phyloP scores from a whole-genome alignment of 1,140 invertebrate species.

The Cyclargus thomasi region DNA sequence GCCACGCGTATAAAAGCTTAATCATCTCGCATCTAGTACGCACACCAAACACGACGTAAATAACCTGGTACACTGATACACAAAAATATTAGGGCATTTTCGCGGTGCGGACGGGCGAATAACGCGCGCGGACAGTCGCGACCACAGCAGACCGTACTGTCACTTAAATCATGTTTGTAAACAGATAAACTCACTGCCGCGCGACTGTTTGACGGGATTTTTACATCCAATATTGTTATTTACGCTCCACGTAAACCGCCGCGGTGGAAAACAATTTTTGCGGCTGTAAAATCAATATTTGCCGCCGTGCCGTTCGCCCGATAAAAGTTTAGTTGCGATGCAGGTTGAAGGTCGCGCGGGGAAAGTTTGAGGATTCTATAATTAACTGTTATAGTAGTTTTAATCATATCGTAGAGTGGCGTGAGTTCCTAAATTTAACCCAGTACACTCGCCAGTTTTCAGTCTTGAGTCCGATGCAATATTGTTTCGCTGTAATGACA shows the following conservation, averaged over 20 bases:
- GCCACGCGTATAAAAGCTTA: too few species aligned
- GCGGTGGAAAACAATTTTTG: background rate
- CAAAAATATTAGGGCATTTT: too few species aligned
- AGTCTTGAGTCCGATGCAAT: too few species aligned
- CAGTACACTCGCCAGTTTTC: too few species aligned
- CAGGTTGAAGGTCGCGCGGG: background rate
- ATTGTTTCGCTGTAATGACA: too few species aligned
- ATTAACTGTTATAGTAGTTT: background rate
- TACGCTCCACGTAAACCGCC: background rate
- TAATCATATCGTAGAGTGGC: background rate
- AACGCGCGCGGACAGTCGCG: background rate
- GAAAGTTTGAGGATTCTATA: background rate
- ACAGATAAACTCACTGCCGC: background rate
- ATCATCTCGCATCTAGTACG: too few species aligned
- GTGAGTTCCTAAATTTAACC: too few species aligned
- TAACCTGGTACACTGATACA: too few species aligned
- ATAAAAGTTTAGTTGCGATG: background rate
- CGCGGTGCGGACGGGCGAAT: too few species aligned
- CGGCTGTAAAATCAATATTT: background rate
- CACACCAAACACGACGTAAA: too few species aligned
- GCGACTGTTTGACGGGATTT: background rate
- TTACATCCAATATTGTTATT: slow-evolving; percentile 3
- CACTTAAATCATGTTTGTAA: slow-evolving; percentile 1
- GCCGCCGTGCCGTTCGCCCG: background rate
- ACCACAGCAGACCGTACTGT: background rate